Conservation (phyloP, 2,113 vertebrate genomes). For the Sminthopsis crassicaudata region DNA sequence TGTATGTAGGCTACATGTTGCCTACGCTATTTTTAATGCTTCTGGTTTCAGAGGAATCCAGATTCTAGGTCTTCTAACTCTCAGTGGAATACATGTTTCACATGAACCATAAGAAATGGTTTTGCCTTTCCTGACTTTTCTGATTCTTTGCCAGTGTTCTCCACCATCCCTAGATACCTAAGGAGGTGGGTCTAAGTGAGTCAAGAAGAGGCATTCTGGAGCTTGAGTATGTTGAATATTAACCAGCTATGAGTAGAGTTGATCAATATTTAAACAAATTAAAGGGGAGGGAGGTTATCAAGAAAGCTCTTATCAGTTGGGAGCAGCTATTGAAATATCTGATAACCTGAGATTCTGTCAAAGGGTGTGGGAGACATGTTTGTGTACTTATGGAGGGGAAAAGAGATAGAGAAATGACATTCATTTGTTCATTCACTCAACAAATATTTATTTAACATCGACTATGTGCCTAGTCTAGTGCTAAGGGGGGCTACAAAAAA, state of each 20-base stretch:
- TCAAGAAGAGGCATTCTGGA: neutral
- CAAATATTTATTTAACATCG: neutral
- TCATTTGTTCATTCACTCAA: neutral
- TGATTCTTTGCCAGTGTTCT: neutral
- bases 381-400: neutral
- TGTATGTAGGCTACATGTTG: neutral
- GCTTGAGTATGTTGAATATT: constrained; percentile 40
- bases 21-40: neutral
- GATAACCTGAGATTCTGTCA: neutral
- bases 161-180: neutral
- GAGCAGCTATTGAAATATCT: constrained; percentile 18
- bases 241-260: constrained; percentile 43
- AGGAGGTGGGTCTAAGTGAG: neutral
- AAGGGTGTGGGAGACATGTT: neutral
- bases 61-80: neutral
- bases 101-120: neutral
- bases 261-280: constrained; percentile 69
- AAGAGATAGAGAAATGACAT: neutral
- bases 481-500: neutral
- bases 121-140: neutral
- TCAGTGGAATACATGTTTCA: neutral
- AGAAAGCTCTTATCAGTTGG: neutral
- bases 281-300: constrained; percentile 48
- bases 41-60: neutral
- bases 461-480: neutral